Conservation (phyloP, 2,888 invertebrate species). For the Diarsia rubi region DNA sequence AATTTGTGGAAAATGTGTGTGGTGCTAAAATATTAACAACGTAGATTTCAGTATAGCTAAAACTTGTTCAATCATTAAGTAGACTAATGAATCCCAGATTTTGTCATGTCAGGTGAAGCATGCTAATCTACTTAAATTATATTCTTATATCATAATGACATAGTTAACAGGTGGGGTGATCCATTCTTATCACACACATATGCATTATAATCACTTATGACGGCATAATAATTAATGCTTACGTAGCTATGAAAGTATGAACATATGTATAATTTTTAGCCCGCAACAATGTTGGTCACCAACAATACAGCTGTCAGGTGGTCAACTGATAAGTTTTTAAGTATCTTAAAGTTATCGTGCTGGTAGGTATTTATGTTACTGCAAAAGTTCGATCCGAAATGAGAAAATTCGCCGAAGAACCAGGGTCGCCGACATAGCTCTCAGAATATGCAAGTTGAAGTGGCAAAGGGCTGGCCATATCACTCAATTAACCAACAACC, state of each 20-base stretch:
- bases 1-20: too few species aligned
- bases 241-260: slow-evolving; percentile 1
- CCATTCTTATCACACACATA: slow-evolving; percentile 32
- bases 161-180: slow-evolving; percentile 32
- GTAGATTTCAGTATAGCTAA: neutral
- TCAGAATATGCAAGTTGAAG: too few species aligned
- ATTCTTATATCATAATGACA: slow-evolving; percentile 6
- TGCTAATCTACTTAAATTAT: slow-evolving; percentile 24
- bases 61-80: neutral
- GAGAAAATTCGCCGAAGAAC: too few species aligned
- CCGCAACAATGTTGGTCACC: neutral
- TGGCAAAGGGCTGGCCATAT: too few species aligned
- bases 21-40: too few species aligned
- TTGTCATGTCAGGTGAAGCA: slow-evolving; percentile 4
- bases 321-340: slow-evolving; percentile 19
- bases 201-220: slow-evolving; percentile 24
- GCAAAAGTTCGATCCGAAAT: neutral
- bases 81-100: slow-evolving; percentile 3
- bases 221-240: slow-evolving; percentile 34
- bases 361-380: slow-evolving; percentile 12
- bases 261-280: neutral
- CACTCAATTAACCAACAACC: too few species aligned
- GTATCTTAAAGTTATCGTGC: slow-evolving; percentile 6
- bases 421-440: too few species aligned
- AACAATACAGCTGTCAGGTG: slow-evolving; percentile 7